Evolutionary conservation across 1,140 invertebrate genomes (phyloP).

Genomic region (Homalodisca vitripennis): DNA sequence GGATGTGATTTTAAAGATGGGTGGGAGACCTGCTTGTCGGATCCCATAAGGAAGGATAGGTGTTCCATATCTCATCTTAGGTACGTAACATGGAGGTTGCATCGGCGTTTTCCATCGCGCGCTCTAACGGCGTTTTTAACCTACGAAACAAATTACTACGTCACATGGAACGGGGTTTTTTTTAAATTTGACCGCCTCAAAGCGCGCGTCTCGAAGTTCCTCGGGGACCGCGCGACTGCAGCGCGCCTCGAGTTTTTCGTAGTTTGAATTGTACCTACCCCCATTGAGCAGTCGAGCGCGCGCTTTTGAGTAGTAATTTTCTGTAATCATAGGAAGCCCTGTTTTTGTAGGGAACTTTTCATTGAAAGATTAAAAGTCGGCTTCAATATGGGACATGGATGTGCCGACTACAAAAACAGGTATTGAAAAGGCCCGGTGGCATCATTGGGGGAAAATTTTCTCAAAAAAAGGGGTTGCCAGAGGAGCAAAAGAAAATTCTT

Average conservation of each 20-base stretch:
- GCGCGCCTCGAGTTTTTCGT: not conserved
- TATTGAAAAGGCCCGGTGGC: constrained; percentile 1
- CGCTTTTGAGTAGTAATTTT: not conserved
- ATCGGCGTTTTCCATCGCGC: too few species aligned
- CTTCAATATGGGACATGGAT: constrained; percentile 12
- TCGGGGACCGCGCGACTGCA: too few species aligned
- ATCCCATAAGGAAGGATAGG: too few species aligned
- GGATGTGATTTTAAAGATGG: too few species aligned
- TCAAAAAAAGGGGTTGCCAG: not conserved
- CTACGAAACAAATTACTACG: too few species aligned
- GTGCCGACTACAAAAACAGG: constrained; percentile 15
- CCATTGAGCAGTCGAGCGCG: not conserved
- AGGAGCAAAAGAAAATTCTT: constrained; percentile 2
- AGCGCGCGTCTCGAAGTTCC: too few species aligned
- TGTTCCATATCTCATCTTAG: too few species aligned
- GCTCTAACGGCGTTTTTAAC: too few species aligned
- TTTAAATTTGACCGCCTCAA: too few species aligned
- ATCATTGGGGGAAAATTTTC: not conserved
- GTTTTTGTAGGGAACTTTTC: not conserved
- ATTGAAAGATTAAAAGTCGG: not conserved
- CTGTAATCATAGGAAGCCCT: not conserved
- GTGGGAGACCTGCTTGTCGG: too few species aligned
- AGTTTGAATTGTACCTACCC: not conserved
- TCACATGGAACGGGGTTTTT: too few species aligned
- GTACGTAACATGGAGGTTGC: too few species aligned